These are phyloP conservation scores for Portunus trituberculatus DNA, from an alignment of 1,140 invertebrate genomes.

Conservation along the genomic window DNA sequence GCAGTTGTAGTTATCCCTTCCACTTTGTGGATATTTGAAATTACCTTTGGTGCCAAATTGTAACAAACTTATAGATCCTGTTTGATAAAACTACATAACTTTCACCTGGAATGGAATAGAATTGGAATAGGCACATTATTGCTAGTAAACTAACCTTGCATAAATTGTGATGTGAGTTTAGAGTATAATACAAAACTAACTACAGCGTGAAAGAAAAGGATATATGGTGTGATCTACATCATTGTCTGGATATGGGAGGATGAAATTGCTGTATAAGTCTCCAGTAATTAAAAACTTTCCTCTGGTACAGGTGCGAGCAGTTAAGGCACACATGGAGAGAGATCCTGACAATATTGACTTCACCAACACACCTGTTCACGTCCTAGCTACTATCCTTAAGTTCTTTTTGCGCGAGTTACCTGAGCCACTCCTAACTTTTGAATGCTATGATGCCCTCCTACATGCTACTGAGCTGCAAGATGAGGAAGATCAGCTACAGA, in stretches of 20 bases:
- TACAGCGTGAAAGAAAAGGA: too few species aligned
- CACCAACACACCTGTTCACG: constrained; percentile 88
- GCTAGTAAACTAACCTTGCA: too few species aligned
- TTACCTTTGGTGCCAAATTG: too few species aligned
- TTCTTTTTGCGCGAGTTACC: constrained; percentile 95
- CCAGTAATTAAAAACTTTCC: constrained; percentile 39
- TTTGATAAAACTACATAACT: too few species aligned
- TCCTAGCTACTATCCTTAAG: constrained; percentile 94
- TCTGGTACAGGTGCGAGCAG: constrained; percentile 87
- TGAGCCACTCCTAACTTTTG: constrained; percentile 95
- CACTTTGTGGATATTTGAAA: too few species aligned
- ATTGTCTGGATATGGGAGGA: not conserved
- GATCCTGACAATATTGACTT: constrained; percentile 84
- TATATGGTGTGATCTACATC: constrained; percentile 6
- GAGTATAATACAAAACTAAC: too few species aligned
- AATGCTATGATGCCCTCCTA: constrained; percentile 96
- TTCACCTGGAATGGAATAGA: too few species aligned
- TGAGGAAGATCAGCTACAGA: constrained; percentile 89
- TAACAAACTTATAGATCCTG: too few species aligned
- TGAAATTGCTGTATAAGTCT: not conserved
- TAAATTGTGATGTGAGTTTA: too few species aligned
- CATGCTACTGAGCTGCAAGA: constrained; percentile 91
- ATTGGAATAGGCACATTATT: too few species aligned
- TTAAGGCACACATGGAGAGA: constrained; percentile 88
- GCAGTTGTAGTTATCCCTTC: too few species aligned